These are phyloP conservation scores for Timema podura DNA, from an alignment of 2,888 invertebrate genomes.

Conservation along the genomic window DNA sequence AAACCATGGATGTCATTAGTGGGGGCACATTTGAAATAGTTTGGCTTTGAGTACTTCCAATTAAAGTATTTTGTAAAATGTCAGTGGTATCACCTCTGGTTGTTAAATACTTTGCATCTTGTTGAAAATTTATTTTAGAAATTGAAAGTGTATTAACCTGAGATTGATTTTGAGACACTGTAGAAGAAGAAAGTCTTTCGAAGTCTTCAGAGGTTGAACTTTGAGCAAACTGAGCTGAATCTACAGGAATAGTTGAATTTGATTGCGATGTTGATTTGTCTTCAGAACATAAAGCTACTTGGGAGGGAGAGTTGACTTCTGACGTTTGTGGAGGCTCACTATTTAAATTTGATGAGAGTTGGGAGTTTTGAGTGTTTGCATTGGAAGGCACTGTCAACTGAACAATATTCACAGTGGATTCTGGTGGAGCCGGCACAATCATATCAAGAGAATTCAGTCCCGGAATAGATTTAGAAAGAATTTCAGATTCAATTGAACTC, in stretches of 20 bases:
- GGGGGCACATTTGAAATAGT: conserved; percentile 12
- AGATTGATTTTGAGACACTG: too few species aligned
- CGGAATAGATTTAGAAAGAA: conserved; percentile 50
- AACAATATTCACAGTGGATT: conserved; percentile 55
- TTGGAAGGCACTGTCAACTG: conserved; percentile 46
- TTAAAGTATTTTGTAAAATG: conserved; percentile 18
- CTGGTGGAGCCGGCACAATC: conserved; percentile 51
- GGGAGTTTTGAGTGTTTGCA: conserved; percentile 8
- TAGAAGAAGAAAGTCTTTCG: too few species aligned
- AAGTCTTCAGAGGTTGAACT: too few species aligned
- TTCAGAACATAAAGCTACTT: too few species aligned
- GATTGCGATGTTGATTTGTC: neutral
- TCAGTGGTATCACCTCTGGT: conserved; percentile 21
- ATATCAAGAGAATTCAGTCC: conserved; percentile 57
- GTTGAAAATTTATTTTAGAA: conserved; percentile 13
- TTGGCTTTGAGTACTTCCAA: conserved; percentile 10
- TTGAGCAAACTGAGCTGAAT: too few species aligned
- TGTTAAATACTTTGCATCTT: conserved; percentile 21
- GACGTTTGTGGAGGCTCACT: conserved; percentile 13
- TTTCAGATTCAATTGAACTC: conserved; percentile 40
- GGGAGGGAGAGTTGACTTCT: neutral
- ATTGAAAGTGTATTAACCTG: conserved; percentile 3
- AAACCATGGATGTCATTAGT: too few species aligned
- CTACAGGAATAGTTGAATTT: neutral
- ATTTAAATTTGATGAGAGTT: conserved; percentile 10